A percentile compares a stretch with the other conserved stretches of the same genome.
These are phyloP conservation scores for Drosophila rellima DNA, from an alignment of 2,888 invertebrate species.

Conservation along the genomic window DNA sequence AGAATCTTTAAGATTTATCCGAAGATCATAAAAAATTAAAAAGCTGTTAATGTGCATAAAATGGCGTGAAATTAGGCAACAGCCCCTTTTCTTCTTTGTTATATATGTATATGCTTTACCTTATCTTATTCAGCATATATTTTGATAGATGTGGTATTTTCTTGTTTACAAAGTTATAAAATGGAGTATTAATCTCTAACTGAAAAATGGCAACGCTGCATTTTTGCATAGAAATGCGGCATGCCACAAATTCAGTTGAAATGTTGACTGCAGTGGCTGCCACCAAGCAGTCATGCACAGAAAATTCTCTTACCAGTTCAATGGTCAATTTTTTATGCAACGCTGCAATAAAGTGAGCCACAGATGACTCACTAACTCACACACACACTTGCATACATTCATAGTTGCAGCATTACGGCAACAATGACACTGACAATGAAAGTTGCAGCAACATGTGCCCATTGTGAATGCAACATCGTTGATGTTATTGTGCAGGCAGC, in stretches of 20 bases:
- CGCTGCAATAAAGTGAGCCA: slow-evolving; percentile 48
- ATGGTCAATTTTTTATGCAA: slow-evolving; percentile 70
- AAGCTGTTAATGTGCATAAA: background rate
- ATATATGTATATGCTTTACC: background rate
- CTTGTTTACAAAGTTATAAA: background rate
- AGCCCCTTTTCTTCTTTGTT: background rate
- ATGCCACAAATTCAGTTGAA: slow-evolving; percentile 10
- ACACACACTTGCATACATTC: background rate
- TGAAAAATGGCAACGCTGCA: slow-evolving; percentile 35
- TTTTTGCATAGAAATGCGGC: slow-evolving; percentile 18
- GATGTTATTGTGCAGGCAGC: slow-evolving; percentile 61
- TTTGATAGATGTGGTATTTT: background rate
- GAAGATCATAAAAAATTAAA: background rate
- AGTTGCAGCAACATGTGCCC: slow-evolving; percentile 60
- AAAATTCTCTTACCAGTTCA: slow-evolving; percentile 67
- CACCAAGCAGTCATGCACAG: slow-evolving; percentile 30
- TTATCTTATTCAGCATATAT: background rate
- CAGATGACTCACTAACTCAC: slow-evolving; percentile 37
- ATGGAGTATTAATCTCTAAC: background rate
- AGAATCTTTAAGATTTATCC: background rate
- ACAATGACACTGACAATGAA: slow-evolving; percentile 81
- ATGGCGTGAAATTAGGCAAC: background rate
- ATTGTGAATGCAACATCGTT: slow-evolving; percentile 52
- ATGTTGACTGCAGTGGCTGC: slow-evolving; percentile 36
- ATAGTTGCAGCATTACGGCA: slow-evolving; percentile 38